phyloP scores from a whole-genome alignment of 2,113 vertebrate genomes.

The Heptranchias perlo region DNA sequence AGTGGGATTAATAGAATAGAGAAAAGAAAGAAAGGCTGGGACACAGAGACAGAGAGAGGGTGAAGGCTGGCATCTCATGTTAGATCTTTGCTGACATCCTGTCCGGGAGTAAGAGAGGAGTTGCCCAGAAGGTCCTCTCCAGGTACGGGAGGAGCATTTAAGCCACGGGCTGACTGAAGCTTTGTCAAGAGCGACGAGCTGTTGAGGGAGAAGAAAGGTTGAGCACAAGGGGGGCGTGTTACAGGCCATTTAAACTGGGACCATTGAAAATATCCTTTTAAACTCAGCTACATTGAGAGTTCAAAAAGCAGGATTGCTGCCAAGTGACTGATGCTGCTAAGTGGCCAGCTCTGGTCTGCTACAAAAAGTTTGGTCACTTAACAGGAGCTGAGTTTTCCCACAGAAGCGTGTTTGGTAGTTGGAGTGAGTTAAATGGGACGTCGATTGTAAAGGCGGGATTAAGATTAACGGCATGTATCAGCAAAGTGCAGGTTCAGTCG shows the following conservation, averaged over 20 bases:
- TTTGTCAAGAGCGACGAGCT: background rate
- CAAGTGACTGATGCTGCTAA: background rate
- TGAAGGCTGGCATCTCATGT: background rate
- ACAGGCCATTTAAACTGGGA: background rate
- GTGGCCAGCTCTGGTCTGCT: background rate
- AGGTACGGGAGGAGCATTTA: background rate
- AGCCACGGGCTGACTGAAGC: background rate
- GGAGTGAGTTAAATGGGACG: slow-evolving; percentile 29
- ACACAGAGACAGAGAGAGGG: background rate
- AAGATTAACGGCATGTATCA: slow-evolving; percentile 34
- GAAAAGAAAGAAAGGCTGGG: background rate
- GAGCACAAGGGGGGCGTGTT: background rate
- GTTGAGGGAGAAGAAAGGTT: background rate
- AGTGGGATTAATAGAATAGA: background rate
- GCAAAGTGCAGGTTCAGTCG: slow-evolving; percentile 27
- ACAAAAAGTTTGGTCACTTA: slow-evolving; percentile 30
- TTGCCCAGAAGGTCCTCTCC: background rate
- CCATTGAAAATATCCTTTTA: background rate
- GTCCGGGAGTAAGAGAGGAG: background rate
- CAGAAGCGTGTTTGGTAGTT: slow-evolving; percentile 12
- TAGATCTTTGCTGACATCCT: background rate
- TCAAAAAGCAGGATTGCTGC: slow-evolving; percentile 15
- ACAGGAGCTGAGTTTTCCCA: background rate
- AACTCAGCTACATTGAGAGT: background rate
- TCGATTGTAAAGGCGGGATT: slow-evolving; percentile 28